These are phyloP conservation scores for Erpobdella octoculata DNA, from an alignment of 2,888 invertebrate genomes.

Conservation along the genomic window DNA sequence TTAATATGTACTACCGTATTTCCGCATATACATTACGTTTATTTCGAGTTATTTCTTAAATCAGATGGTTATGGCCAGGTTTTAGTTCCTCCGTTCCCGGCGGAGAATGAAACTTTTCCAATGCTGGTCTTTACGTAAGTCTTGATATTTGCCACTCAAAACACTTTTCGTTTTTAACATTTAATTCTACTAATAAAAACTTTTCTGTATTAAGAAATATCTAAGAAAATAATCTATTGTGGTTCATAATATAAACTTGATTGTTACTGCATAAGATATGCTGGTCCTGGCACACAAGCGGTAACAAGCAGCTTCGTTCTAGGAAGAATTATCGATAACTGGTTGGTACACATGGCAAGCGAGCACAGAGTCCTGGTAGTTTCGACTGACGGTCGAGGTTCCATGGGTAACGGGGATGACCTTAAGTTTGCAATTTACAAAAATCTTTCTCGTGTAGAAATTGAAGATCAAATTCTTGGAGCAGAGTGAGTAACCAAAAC, in stretches of 20 bases:
- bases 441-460: constrained; percentile 77
- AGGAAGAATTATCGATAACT: constrained; percentile 58
- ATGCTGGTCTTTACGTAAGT: constrained; percentile 30
- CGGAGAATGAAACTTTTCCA: constrained; percentile 16
- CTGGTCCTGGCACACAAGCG: constrained; percentile 82
- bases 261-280: constrained; percentile 65
- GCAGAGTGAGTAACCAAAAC: constrained; percentile 48
- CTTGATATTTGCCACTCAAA: too few relatives aligned
- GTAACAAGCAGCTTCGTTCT: constrained; percentile 75
- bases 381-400: constrained; percentile 84
- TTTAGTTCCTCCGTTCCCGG: constrained; percentile 25
- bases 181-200: too few relatives aligned
- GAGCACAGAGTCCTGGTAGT: constrained; percentile 79
- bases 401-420: constrained; percentile 74
- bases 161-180: too few relatives aligned
- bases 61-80: constrained; percentile 13
- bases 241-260: neutral
- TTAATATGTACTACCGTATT: too few relatives aligned
- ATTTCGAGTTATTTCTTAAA: neutral
- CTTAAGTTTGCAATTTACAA: constrained; percentile 76
- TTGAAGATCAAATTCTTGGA: constrained; percentile 86
- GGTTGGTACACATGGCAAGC: constrained; percentile 78
- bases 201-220: too few relatives aligned
- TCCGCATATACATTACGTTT: too few relatives aligned
- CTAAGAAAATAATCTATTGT: too few relatives aligned